Conservation (phyloP, 2,888 invertebrate species). For the Auanema freiburgensis region DNA sequence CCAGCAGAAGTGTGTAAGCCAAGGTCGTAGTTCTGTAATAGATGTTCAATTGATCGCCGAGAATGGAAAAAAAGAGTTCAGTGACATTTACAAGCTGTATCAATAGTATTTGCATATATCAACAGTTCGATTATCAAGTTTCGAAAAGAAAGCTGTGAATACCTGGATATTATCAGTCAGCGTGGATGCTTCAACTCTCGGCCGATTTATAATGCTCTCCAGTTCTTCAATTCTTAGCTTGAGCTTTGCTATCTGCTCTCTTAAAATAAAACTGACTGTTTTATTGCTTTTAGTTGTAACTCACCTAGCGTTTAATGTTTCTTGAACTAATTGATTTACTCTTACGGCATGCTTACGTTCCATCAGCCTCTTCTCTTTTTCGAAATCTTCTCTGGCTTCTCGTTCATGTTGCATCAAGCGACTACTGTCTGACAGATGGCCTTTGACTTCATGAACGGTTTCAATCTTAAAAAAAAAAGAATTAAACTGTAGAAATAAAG, state of each 20-base stretch:
- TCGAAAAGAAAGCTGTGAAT: too few relatives aligned
- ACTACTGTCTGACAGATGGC: slow-evolving; percentile 33
- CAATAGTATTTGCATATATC: too few relatives aligned
- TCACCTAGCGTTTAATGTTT: slow-evolving; percentile 54
- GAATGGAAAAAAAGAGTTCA: too few relatives aligned
- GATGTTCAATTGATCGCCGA: too few relatives aligned
- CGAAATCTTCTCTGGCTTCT: slow-evolving; percentile 26
- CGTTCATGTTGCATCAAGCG: slow-evolving; percentile 35
- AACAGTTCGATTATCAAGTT: too few relatives aligned
- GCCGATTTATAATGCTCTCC: slow-evolving; percentile 21
- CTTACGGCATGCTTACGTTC: slow-evolving; percentile 56
- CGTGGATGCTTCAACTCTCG: slow-evolving; percentile 26
- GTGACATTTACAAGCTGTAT: too few relatives aligned
- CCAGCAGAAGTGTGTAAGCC: neutral
- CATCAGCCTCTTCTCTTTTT: slow-evolving; percentile 51
- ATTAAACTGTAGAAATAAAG: neutral
- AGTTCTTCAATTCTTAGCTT: slow-evolving; percentile 34
- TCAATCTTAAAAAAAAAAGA: slow-evolving; percentile 35
- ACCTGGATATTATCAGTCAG: slow-evolving; percentile 32
- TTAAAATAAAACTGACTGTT: slow-evolving; percentile 19
- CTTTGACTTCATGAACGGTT: slow-evolving; percentile 38
- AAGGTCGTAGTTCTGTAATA: too few relatives aligned
- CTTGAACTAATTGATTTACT: slow-evolving; percentile 58
- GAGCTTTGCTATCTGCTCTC: slow-evolving; percentile 46
- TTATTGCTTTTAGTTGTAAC: neutral